Base-by-base conservation (phyloP, 1,140 invertebrate genomes). In the Batillaria attramentaria region DNA sequence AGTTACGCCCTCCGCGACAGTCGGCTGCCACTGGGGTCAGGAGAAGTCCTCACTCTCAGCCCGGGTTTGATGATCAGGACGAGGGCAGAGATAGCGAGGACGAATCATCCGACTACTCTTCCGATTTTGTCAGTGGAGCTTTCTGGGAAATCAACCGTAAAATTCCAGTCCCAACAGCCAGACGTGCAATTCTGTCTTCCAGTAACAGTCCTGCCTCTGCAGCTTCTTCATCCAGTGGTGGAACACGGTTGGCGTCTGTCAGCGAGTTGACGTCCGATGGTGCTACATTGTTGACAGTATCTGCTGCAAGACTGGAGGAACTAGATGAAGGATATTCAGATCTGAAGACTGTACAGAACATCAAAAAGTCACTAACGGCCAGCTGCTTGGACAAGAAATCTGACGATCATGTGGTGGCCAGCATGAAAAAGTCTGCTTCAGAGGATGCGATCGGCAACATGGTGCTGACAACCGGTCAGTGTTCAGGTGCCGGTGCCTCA, bases 81-180 rank as follows among this genome's bases (percentile, higher is more conserved):
- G 33, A 28, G 42, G 70, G 73, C 31, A 57, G 62, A 16, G 31
- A 28, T 8, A 57, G 62, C 18, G 54, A 75, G 5, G 28, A 50
- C 18, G 73, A 75, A 10, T 75, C 73, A 6, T n/a, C 72, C 46
- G 72, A 74, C 28, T 75, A 75, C 62, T 75, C 73, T 35, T 75
- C 73, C 18, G 73, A 75, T 42, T 75, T 75, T 42, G 57, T 75
- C 73, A 75, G 73, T 57, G 73, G 57, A 13, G 73, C 73, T 13
- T 75, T 75, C 24, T 75, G 73, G 73, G 73, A 75, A 10, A 75
- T 75, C 37, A 75, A 75, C 31, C 73, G 73, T 6, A 57, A 62
- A 75, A 75, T 33, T 13, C 73, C 73, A 6, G 37, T 75, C n/a
- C 54, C 73, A 8, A 42, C 73, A 0, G 73, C 73, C 24, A 31